A percentile compares a stretch with the other conserved stretches of the same genome.
phyloP scores from a whole-genome alignment of 2,888 invertebrate species.

The Cyaniris semiargus region DNA sequence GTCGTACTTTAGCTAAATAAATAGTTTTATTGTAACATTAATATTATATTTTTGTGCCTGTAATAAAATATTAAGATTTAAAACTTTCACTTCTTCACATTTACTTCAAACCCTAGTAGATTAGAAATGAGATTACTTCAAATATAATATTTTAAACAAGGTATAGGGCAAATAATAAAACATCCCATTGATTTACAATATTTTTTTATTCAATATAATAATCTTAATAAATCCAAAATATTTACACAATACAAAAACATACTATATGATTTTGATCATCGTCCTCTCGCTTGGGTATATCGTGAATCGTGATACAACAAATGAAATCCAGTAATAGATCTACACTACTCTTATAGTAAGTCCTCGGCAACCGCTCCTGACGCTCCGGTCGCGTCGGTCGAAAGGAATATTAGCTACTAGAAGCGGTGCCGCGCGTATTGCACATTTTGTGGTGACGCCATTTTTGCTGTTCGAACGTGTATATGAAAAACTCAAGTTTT shows the following conservation, averaged over 20 bases:
- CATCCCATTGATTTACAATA: conserved; percentile 70
- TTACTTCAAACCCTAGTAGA: background rate
- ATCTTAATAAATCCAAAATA: conserved; percentile 82
- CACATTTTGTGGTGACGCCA: conserved; percentile 38
- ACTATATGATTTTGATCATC: conserved; percentile 72
- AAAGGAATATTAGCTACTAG: conserved; percentile 6
- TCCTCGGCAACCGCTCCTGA: conserved; percentile 44
- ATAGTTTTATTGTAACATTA: background rate
- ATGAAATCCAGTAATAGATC: conserved; percentile 42
- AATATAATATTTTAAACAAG: background rate
- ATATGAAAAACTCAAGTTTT: conserved; percentile 12
- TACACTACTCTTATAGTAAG: conserved; percentile 45
- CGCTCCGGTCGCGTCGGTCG: background rate
- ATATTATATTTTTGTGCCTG: conserved; percentile 12
- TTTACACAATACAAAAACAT: conserved; percentile 81
- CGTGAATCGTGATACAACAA: conserved; percentile 45
- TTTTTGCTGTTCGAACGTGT: background rate
- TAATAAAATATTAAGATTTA: background rate
- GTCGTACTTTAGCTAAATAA: background rate
- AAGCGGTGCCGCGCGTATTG: conserved; percentile 33
- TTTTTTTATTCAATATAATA: conserved; percentile 82
- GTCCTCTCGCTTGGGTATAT: conserved; percentile 56
- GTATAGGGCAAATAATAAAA: conserved; percentile 54
- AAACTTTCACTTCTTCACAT: background rate
- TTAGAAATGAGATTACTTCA: background rate